A percentile compares a stretch with the other conserved stretches of the same genome.
Conservation (phyloP, 2,113 vertebrate species). For the Oncorhynchus mykiss region DNA sequence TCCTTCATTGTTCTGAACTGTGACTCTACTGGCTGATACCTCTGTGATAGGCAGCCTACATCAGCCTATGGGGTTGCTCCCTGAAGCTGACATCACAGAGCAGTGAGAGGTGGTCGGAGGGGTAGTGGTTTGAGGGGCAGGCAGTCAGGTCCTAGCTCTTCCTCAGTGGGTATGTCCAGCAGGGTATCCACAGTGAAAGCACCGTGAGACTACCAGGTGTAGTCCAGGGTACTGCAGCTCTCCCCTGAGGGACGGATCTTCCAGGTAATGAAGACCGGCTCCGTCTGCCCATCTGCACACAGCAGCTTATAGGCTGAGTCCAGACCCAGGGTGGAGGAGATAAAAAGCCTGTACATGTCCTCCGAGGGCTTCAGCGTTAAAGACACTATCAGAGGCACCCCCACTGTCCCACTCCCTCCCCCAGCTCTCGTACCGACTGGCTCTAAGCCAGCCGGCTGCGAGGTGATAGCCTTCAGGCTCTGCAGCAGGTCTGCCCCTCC, state of each 20-base stretch:
- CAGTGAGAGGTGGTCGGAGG: conserved; percentile 92
- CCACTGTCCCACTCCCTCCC: conserved; percentile 52
- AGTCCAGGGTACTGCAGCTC: conserved; percentile 90
- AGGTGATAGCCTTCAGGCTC: conserved; percentile 78
- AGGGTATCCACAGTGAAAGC: conserved; percentile 81
- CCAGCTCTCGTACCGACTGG: fast-evolving
- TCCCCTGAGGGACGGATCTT: conserved; percentile 92
- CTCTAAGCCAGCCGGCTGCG: not conserved
- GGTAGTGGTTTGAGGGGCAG: conserved; percentile 90
- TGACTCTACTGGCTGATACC: not conserved
- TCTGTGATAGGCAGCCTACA: conserved; percentile 49
- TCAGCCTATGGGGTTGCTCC: conserved; percentile 72
- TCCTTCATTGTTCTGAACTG: not conserved
- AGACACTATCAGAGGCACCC: conserved; percentile 85
- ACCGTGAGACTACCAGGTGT: conserved; percentile 88
- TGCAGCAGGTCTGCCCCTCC: conserved; percentile 86
- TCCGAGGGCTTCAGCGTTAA: conserved; percentile 89
- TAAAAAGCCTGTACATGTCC: conserved; percentile 88
- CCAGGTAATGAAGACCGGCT: conserved; percentile 92
- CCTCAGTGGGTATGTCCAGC: conserved; percentile 85
- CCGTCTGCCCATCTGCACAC: conserved; percentile 81
- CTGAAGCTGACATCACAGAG: conserved; percentile 92
- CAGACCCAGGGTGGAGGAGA: conserved; percentile 85
- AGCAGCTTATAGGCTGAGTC: conserved; percentile 89
- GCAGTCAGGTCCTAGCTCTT: conserved; percentile 91